Evolutionary conservation across 1,140 invertebrate genomes (phyloP), one percentile per base, ranked within the genome.

Genomic region (Trichonephila clavipes): DNA sequence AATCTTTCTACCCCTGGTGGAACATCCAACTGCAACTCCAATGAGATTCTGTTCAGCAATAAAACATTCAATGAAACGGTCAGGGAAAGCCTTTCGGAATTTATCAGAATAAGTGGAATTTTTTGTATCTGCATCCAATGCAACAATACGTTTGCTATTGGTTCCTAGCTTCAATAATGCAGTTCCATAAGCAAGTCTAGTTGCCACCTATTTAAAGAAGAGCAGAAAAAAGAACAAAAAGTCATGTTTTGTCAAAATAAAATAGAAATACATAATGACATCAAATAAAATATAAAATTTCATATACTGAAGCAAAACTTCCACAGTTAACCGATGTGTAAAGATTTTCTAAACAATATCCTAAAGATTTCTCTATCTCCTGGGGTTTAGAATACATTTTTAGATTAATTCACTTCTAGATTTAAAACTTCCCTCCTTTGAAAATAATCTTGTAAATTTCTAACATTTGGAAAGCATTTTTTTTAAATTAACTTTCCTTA

Each of bases 31-130:
- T 0, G 98, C 99, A 93, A 99, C 98, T 72, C 99, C 99, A 94
- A 99, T 98, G 95, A 99, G 96, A 96, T 99, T 99, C 96, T 99
- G 99, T 96, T 99, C 99, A 89, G 99, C 99, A 95, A 99, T 99
- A 96, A 98, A 99, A 96, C 99, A 99, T 96, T 99, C 99, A 92
- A 99, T 97, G 96, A 98, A 99, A 61, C 98, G 97, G 6, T 97
- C 96, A 10, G 97, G 97, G 94, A 96, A 96, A 66, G 95, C 96
- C 90, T 97, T 97, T 95, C 97, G 98, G 83, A 99, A 97, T 95
- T 98, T 99, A 89, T 99, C 98, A 28, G 99, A 98, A 96, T 97
- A 99, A 0, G 99, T 99, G 0, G 99, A 99, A 96, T 99, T 99
- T 96, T 99, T 99, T 61, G 99, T 99, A 95, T 99, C 99, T 86